A percentile compares a stretch with the other conserved stretches of the same genome.
Conservation (phyloP, 2,888 invertebrate species). For the Brachynemurus nebulosus region DNA sequence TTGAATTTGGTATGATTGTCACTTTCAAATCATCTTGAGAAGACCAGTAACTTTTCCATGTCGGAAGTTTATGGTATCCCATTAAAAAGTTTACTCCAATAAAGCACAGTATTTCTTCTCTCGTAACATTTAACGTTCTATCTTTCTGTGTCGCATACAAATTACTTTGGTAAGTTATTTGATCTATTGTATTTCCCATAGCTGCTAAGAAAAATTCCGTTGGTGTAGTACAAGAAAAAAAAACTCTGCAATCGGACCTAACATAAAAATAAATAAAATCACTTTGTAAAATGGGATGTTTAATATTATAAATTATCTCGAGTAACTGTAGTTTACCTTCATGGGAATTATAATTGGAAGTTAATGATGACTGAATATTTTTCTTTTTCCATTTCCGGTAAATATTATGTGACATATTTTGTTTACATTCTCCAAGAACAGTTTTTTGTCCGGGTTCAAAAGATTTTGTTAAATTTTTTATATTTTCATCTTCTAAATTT, state of each 20-base stretch:
- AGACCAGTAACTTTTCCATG: slow-evolving; percentile 9
- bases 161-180: not conserved
- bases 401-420: not conserved
- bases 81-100: slow-evolving; percentile 11
- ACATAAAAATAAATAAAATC: not conserved
- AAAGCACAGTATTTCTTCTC: slow-evolving; percentile 6
- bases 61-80: slow-evolving; percentile 11
- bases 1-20: not conserved
- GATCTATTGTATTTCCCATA: not conserved
- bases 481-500: not conserved
- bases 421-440: too few relatives aligned
- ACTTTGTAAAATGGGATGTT: too few relatives aligned
- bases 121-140: slow-evolving; percentile 1
- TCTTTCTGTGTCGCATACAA: slow-evolving; percentile 2
- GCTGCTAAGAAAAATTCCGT: not conserved
- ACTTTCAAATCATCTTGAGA: slow-evolving; percentile 7
- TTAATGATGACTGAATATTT: not conserved
- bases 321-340: not conserved
- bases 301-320: not conserved
- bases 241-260: too few relatives aligned
- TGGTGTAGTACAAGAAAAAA: not conserved
- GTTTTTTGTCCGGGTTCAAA: too few relatives aligned
- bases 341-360: not conserved
- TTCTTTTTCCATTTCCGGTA: not conserved
- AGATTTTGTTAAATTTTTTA: too few relatives aligned